Base-by-base conservation (phyloP, 2,113 vertebrate species). In the Thunnus thynnus region DNA sequence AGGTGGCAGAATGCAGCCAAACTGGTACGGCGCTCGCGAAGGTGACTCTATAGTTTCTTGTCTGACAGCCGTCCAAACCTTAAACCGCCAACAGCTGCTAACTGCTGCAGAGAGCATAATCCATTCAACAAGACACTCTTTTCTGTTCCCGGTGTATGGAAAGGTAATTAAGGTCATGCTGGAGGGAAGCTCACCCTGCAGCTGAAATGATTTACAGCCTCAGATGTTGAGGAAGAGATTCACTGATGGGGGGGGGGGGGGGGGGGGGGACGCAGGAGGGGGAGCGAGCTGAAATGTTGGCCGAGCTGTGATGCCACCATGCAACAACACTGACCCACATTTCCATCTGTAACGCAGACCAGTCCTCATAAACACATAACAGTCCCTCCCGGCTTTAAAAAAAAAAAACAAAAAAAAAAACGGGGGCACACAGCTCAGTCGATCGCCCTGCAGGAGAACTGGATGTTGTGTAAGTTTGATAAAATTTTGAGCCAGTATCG, bases 91-190 rank as follows among this genome's bases (percentile, higher is more conserved):
- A 20, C 76, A 83, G 78, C 72, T 81, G 72, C 61, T 5, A n/a
- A 22, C 12, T 47, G 14, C 30, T 13, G 25, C 41, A 7, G 9
- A 4, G 61, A n/a, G 22, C 18, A 14, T 5, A 1, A 68, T 17
- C 56, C 55, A 14, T 4, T 6, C 64, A 44, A 55, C 54, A 32
- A 12, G 18, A 68, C 80, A 2, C n/a, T 18, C 16, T 2, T 1
- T 3, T 61, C 30, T 41, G 76, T 3, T 83, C 52, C 17, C 14
- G 2, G 13, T 6, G 64, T 44, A 78, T 83, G 88, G 60, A 48
- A 82, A 89, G 72, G 41, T 83, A 69, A 83, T 79, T 70, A 65
- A 79, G 84, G 86, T 80, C 84, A 68, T 0, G 47, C 12, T 5
- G 54, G 32, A 30, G 69, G 1, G 67, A 57, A 57, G 60, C 73